Evolutionary conservation across 1,140 invertebrate genomes (phyloP), one percentile per base, ranked within the genome.

Genomic region (Chelonus insularis): DNA sequence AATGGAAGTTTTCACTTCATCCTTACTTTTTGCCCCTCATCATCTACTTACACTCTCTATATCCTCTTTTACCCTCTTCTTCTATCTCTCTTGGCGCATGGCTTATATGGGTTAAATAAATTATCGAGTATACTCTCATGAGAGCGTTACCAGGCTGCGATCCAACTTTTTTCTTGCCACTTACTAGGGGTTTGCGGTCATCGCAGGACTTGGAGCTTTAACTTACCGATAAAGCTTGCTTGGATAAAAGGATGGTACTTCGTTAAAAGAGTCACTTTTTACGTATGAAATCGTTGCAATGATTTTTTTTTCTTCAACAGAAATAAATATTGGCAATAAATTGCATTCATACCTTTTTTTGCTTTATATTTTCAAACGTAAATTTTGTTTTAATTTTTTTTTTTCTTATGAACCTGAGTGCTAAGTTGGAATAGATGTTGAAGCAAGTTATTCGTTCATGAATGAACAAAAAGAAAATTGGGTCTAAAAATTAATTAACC

Each of bases 51-150:
- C 16, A 12, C 16, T 45, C 16, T 18, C 41, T 45, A 3, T 37
- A 3, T 12, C 36, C 21, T 25, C 37, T 47, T 47, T 25, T 36
- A 18, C 16, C 37, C 25, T 29, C 25, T 25, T n/a, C 11, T 39
- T 29, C 25, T 7, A 29, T 29, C 25, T 29, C 25, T 4, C 25
- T 43, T 20, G 20, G 37, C 50, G 32, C 32, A 20, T 47, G 39
- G 43, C 43, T 58, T 58, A 58, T 45, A 48, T 48, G 56, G 25
- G 14, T 41, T 58, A 58, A 58, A 58, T 58, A 48, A 58, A 58
- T 58, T 58, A 58, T 48, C 20, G 37, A 43, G 21, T 29, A 20
- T 6, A 57, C 37, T 45, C 43, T 48, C 41, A 18, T 43, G 29
- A 11, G 41, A 58, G 21, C 41, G 29, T 48, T 21, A 58, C 43